These are phyloP conservation scores for Streptopelia turtur DNA, from an alignment of 2,797 vertebrate genomes.

Conservation along the genomic window DNA sequence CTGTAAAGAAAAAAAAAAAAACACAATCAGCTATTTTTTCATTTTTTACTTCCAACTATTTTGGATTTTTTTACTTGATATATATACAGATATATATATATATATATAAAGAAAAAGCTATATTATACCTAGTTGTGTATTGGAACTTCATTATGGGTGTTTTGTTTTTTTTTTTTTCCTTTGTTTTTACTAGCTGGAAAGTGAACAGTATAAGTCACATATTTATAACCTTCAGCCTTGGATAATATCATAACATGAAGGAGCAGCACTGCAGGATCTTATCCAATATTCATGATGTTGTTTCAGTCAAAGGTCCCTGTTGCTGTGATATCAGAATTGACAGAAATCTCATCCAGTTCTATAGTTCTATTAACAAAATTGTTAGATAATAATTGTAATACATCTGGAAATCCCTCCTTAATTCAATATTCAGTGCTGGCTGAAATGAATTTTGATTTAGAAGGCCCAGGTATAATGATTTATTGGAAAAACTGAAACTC, in stretches of 20 bases:
- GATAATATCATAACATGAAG: conserved; percentile 23
- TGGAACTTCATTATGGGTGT: conserved; percentile 64
- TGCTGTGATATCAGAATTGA: conserved; percentile 54
- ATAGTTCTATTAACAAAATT: conserved; percentile 45
- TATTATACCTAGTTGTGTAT: conserved; percentile 75
- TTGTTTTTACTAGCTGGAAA: conserved; percentile 61
- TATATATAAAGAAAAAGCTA: conserved; percentile 68
- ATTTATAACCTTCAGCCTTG: conserved; percentile 53
- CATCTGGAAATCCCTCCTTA: conserved; percentile 54
- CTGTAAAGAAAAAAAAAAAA: conserved; percentile 73
- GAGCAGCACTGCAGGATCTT: conserved; percentile 35
- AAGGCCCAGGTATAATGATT: conserved; percentile 27
- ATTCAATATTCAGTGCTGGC: conserved; percentile 30
- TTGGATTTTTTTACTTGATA: conserved; percentile 80
- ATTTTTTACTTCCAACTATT: conserved; percentile 80
- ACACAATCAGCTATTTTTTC: conserved; percentile 76
- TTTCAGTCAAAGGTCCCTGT: conserved; percentile 59
- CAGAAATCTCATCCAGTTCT: conserved; percentile 60
- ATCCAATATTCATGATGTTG: conserved; percentile 47
- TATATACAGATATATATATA: conserved; percentile 55
- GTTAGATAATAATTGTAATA: conserved; percentile 49
- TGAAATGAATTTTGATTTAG: conserved; percentile 42
- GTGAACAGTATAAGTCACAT: conserved; percentile 34
- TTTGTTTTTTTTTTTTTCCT: not conserved
- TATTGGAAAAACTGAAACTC: conserved; percentile 46